A percentile compares a stretch with the other conserved stretches of the same genome.
Evolutionary conservation across 2,113 vertebrate genomes (phyloP).

Genomic region (Calyptommatus sinebrachiatus): DNA sequence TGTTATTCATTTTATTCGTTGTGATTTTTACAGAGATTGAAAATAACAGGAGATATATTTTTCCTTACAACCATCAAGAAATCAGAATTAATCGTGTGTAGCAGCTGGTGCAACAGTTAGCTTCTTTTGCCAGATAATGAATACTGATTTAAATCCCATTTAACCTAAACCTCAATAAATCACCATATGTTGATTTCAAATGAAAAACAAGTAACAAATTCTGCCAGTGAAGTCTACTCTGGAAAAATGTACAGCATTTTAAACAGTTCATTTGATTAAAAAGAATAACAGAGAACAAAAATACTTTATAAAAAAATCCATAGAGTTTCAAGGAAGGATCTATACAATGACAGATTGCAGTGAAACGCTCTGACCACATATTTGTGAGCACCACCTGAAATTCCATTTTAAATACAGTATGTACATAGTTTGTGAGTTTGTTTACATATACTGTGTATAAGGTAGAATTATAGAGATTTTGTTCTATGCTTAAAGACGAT

Average conservation of each 20-base stretch:
- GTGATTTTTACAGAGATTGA: neutral
- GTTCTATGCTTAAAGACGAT: too few relatives aligned
- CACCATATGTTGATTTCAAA: constrained; percentile 15
- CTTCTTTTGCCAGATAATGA: neutral
- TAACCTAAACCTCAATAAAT: neutral
- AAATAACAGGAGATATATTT: neutral
- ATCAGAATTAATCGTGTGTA: neutral
- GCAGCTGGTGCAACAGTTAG: neutral
- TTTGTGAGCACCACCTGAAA: too few relatives aligned
- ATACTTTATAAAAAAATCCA: too few relatives aligned
- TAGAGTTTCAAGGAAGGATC: too few relatives aligned
- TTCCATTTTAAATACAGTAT: too few relatives aligned
- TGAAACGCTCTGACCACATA: too few relatives aligned
- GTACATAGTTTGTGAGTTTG: too few relatives aligned
- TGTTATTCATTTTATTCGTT: neutral
- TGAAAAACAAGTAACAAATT: constrained; percentile 8
- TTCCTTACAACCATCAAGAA: constrained; percentile 22
- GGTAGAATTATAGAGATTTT: too few relatives aligned
- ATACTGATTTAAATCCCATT: neutral
- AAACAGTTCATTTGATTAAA: neutral
- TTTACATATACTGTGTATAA: too few relatives aligned
- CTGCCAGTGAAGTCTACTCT: constrained; percentile 19
- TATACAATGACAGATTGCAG: too few relatives aligned
- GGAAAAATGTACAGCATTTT: constrained; percentile 9
- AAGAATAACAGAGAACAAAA: neutral